Conservation (phyloP, 2,797 vertebrate species). For the Falco novaeseelandiae region DNA sequence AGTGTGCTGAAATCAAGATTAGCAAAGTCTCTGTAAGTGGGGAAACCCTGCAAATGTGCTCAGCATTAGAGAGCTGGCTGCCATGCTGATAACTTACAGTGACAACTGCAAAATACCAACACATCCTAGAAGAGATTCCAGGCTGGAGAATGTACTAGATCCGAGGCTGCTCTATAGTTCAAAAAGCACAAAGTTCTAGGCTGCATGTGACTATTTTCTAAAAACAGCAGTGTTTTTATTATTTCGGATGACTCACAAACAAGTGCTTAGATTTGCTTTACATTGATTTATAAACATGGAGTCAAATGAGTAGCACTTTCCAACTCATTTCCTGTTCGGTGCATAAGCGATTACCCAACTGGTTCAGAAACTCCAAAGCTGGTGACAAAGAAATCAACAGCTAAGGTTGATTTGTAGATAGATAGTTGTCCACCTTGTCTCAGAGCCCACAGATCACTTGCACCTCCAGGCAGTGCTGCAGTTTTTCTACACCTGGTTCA, state of each 20-base stretch:
- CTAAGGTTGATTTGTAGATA: not conserved
- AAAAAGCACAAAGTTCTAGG: not conserved
- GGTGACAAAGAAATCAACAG: not conserved
- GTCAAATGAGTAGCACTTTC: not conserved
- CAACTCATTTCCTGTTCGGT: not conserved
- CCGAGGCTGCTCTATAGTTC: not conserved
- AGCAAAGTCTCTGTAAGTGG: not conserved
- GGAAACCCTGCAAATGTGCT: not conserved
- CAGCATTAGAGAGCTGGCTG: not conserved
- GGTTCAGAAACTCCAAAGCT: not conserved
- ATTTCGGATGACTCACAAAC: not conserved
- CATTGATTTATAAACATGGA: not conserved
- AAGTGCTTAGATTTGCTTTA: not conserved
- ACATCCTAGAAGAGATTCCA: not conserved
- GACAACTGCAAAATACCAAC: not conserved
- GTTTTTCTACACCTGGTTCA: not conserved
- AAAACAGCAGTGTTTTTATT: not conserved
- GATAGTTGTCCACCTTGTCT: not conserved
- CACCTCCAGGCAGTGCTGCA: not conserved
- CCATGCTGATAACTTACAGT: fast-evolving
- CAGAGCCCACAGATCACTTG: not conserved
- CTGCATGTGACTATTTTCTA: fast-evolving
- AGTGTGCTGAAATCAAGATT: not conserved
- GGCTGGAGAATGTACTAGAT: not conserved
- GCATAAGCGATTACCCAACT: not conserved